Evolutionary conservation across 2,113 vertebrate species (phyloP), one percentile per base, ranked within the genome.

Genomic region (Copsychus sechellarum): DNA sequence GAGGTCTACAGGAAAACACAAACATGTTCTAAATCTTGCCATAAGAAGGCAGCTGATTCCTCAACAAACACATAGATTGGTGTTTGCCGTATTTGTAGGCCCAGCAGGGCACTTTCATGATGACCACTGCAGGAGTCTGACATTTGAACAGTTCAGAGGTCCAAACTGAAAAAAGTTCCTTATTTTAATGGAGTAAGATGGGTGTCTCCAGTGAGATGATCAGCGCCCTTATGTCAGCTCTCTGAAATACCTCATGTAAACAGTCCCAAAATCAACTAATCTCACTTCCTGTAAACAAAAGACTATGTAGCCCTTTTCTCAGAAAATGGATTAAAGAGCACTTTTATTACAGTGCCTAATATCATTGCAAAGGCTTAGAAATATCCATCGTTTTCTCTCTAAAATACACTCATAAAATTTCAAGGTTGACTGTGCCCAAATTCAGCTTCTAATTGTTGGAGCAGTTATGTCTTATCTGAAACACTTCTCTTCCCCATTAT

Each of bases 281-380:
- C 81, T 91, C 14, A 6, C 51, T 96, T 95, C 84, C 90, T 91
- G 61, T 94, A 95, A 96, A 89, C 83, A 85, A 42, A 81, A 89
- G 23, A 21, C 36, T 40, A 4, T 66, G 67, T 25, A 14, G 29
- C 73, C 62, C 69, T 85, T 81, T 96, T 89, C 94, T 84, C 67
- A 86, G 86, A 84, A 92, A 92, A 70, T 42, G 60, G 64, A 83
- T 91, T 96, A 84, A 92, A 91, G 33, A 42, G 2, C 16, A 42
- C 14, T 78, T 77, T 26, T 23, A 53, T 45, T 80, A 70, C 10
- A 33, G n/a, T 70, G 42, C 23, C 18, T 86, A 54, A 31, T 94
- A 42, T 2, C 1, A 21, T 88, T 77, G 61, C 53, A 40, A 86
- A 90, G 18, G 26, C 19, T 76, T 88, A 16, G 31, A 85, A 88